These are phyloP conservation scores for Heliothis virescens DNA, from an alignment of 1,140 invertebrate species.

Conservation along the genomic window DNA sequence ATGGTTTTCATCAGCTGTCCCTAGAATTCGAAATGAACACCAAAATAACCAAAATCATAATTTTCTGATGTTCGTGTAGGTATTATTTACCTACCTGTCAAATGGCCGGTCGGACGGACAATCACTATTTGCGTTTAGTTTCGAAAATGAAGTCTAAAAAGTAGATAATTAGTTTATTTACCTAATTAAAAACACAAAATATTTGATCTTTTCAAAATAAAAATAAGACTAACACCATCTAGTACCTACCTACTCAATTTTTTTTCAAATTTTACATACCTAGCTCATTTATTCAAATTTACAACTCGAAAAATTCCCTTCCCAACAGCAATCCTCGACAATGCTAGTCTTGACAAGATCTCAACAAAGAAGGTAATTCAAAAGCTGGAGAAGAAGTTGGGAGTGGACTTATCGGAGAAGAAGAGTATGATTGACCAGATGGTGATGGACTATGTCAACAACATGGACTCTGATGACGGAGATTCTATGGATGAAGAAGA, in stretches of 20 bases:
- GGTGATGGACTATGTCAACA: slow-evolving; percentile 90
- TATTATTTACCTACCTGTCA: not conserved
- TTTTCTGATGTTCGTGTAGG: not conserved
- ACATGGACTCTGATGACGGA: slow-evolving; percentile 87
- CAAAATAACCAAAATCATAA: not conserved
- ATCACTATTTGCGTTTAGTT: too few species aligned
- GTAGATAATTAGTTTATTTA: too few species aligned
- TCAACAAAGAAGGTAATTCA: slow-evolving; percentile 97
- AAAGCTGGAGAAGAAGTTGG: slow-evolving; percentile 93
- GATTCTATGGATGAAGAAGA: slow-evolving; percentile 87
- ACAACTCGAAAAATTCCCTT: not conserved
- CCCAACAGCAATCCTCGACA: slow-evolving; percentile 92
- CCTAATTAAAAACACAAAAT: too few species aligned
- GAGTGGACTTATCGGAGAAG: slow-evolving; percentile 90
- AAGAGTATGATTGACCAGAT: slow-evolving; percentile 95
- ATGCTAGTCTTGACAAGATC: slow-evolving; percentile 93
- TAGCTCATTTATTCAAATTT: too few species aligned
- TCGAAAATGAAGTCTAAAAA: too few species aligned
- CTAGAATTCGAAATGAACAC: too few species aligned
- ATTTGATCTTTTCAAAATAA: too few species aligned
- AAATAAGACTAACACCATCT: too few species aligned
- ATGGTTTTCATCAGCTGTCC: too few species aligned
- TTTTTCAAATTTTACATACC: too few species aligned
- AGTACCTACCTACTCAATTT: too few species aligned
- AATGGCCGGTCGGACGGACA: too few species aligned